These are phyloP conservation scores for Helicorthomorpha holstii DNA, from an alignment of 1,140 invertebrate species.

Conservation along the genomic window DNA sequence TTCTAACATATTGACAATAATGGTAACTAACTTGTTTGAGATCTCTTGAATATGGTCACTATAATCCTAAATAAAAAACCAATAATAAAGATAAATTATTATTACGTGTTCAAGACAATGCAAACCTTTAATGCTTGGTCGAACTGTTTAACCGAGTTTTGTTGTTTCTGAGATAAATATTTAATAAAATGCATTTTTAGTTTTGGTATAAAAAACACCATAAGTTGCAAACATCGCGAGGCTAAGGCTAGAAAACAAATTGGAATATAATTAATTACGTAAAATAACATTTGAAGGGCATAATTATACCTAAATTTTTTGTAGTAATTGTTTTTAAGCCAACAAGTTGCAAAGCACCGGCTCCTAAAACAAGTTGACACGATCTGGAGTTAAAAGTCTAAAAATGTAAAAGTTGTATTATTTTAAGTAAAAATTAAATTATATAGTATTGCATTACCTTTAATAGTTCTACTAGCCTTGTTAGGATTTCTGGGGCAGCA, in stretches of 20 bases:
- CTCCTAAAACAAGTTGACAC: slow-evolving; percentile 86
- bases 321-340: slow-evolving; percentile 93
- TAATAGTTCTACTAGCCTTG: slow-evolving; percentile 69
- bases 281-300: background rate
- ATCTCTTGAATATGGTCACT: slow-evolving; percentile 78
- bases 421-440: background rate
- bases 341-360: slow-evolving; percentile 81
- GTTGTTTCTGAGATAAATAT: slow-evolving; percentile 24
- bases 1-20: slow-evolving; percentile 66
- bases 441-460: slow-evolving; percentile 29
- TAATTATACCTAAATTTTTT: slow-evolving; percentile 58
- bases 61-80: slow-evolving; percentile 52
- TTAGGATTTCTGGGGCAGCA: slow-evolving; percentile 49
- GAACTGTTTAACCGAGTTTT: slow-evolving; percentile 31
- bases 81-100: background rate
- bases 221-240: slow-evolving; percentile 58
- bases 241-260: slow-evolving; percentile 45
- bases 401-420: slow-evolving; percentile 15
- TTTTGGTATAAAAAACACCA: slow-evolving; percentile 35
- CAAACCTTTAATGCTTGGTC: slow-evolving; percentile 29
- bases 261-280: background rate
- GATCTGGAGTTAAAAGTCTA: slow-evolving; percentile 81
- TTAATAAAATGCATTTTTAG: slow-evolving; percentile 30
- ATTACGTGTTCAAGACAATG: slow-evolving; percentile 6
- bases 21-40: slow-evolving; percentile 70